Base-by-base conservation (phyloP, 2,888 invertebrate species). In the Xanthorhoe designata region DNA sequence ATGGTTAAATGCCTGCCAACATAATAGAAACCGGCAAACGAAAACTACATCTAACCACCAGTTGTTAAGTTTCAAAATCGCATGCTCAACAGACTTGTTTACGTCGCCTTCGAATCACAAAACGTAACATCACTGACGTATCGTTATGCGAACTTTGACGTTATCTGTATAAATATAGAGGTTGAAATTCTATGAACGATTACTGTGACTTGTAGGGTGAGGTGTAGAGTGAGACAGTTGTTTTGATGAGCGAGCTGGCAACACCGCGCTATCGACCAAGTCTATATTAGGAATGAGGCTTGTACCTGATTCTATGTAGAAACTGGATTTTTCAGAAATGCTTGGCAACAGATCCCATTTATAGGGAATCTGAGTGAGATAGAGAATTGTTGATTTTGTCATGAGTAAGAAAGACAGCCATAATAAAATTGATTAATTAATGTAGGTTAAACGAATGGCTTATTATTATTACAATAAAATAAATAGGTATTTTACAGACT, bases 241-340 rank as follows among this genome's bases (percentile, higher is more conserved):
- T 47, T 17, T 17, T 17, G 17, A 47, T 3, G 5, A 17, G 15
- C 47, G 47, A 47, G 47, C 47, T 47, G 47, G 47, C 47, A 47
- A 47, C 47, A 10, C n/a, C 45, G 47, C 47, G 17, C 47, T 13
- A 47, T 47, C 7, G 47, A 47, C 17, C 47, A 47, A 47, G 47
- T 47, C 47, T 47, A 47, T 17, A 47, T 8, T 47, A 47, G 47
- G 47, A 47, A 17, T 17, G 15, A 32, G 32, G 32, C 1, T 17
- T 47, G 47, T 17, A 47, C 13, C 47, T 42, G 38, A 42, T 42
- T 42, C 47, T 47, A n/a, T n/a, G n/a, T n/a, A 7, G 47, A 47
- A 47, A 47, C 47, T 15, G 47, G 47, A 47, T 15, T 47, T 15
- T 17, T n/a, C n/a, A 5, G 17, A 17, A 47, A 47, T 42, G 17